Base-by-base conservation (phyloP, 2,113 vertebrate species). In the Phaetusa simplex region DNA sequence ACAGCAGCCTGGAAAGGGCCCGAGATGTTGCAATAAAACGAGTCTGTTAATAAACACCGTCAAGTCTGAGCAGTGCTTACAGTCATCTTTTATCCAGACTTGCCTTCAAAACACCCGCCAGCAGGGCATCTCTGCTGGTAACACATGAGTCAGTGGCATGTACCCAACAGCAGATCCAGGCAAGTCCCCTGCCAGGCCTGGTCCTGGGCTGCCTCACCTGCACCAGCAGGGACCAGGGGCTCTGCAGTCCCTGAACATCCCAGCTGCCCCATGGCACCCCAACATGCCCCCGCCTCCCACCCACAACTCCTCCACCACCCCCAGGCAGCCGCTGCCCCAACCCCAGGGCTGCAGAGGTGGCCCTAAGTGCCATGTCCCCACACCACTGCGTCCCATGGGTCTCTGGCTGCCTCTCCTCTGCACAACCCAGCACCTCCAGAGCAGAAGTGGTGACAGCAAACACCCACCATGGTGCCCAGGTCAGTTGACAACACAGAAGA, bases 371-470 rank as follows among this genome's bases (percentile, higher is more conserved):
- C 53, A 8, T 2, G 5, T 26, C 27, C 43, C 30, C 12, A 22
- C 55, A 14, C 6, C 45, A 2, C 7, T 2, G 1, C 4, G 0
- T 14, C 59, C 43, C 42, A 7, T 3, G 3, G 32, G 14, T 9
- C 23, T 40, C 38, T 19, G 47, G 29, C 84, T 36, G 58, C 1
- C 1, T 56, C 30, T 36, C 20, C 61, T 15, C 40, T 9, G 38
- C 47, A 50, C 83, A 58, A 27, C 30, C 32, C 7, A 1, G n/a
- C 5, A 12, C 52, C 58, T 8, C 36, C 47, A n/a, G 47, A 42
- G 86, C 47, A 53, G 34, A 4, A 6, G 6, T 22, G 40, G 32
- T 4, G 26, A n/a, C 55, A 56, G n/a, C 43, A 73, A 43, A 52
- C 8, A 23, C 30, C 17, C 4, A 1, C 45, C 29, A 0, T 0